Base-by-base conservation (phyloP, 2,113 vertebrate species). In the Tyto alba region DNA sequence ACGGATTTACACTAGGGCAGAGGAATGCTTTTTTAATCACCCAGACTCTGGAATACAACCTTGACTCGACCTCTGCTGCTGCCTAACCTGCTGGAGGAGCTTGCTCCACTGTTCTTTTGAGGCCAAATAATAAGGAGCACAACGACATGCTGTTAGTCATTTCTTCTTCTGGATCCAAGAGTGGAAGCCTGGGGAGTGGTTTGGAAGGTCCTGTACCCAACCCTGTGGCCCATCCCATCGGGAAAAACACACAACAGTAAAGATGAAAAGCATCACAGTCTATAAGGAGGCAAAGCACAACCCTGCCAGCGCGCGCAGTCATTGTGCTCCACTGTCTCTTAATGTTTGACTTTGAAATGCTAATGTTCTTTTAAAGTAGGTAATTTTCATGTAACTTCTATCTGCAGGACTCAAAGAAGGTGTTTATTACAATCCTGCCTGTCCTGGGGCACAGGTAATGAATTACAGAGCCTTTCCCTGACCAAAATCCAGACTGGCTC, bases 341-440 rank as follows among this genome's bases (percentile, higher is more conserved):
- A 92, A 95, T 94, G 73, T 63, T 69, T 92, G 60, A 75, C 94
- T 97, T 97, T 97, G 96, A 97, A 97, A 97, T 97, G 96, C 94
- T 96, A 97, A 96, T 97, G 71, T 48, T 23, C 94, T 72, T 89
- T 95, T 89, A 96, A 97, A 96, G 96, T 91, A 89, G 91, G 96
- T 96, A 97, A 97, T 97, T 96, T 97, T 96, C 93, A 82, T 95
- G 89, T 95, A 96, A 96, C 91, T 90, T 96, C 94, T 96, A 89
- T 85, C 94, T 92, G 92, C 80, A 78, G 84, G 93, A 95, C 77
- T 96, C 93, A 91, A 85, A 96, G 91, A 91, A 94, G 81, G 81
- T 96, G 95, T 97, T 97, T 96, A 96, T 97, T 96, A 94, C 85
- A 43, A 91, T 85, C 84, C 81, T 94, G 89, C 14, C 74, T 72